Base-by-base conservation (phyloP, 30 jellyfish, hydroid and myxozoan species). In the Turritopsis rubra region DNA sequence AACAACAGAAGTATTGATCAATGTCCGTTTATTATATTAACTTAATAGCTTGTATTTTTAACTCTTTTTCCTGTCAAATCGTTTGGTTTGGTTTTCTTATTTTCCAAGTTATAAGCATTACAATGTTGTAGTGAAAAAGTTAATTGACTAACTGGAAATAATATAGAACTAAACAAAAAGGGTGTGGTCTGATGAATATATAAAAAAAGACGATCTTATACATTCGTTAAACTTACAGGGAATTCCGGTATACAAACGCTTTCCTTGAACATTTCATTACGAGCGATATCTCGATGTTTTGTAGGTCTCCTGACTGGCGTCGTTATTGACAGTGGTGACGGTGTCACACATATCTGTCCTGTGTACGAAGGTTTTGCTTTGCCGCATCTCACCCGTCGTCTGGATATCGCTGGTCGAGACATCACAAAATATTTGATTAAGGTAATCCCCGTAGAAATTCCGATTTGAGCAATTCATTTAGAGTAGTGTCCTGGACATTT, bases 261-360 rank as follows among this genome's bases (percentile, higher is more conserved):
- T n/a, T 27, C 77, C 77, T 19, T 19, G 77, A 68, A 7, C 4
- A 68, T 68, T 9, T 68, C 77, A n/a, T n/a, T n/a, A n/a, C n/a
- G n/a, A n/a, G n/a, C n/a, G n/a, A n/a, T n/a, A n/a, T n/a, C n/a
- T n/a, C n/a, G n/a, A n/a, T n/a, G n/a, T n/a, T n/a, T 19, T 65
- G 7, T 76, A 92, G 98, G 99, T 74, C 80, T 93, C 53, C 90
- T 89, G 52, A 94, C 99, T 21, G 99, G 99, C 79, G 99, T 95
- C 0, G 99, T 95, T 21, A 94, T 95, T 73, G 99, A 95, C 86
- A 84, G 96, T 71, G 99, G 99, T 27, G 99, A 95, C 85, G 99
- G 99, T 68, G 99, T 95, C 83, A 95, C 99, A 25, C 99, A 95
- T 52, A 95, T 95, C 66, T 90, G 97, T 79, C 99, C 99, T 28